These are phyloP conservation scores for Zoanthus gigantus DNA, from an alignment of 92 coral and sea anemone genomes.

Conservation along the genomic window DNA sequence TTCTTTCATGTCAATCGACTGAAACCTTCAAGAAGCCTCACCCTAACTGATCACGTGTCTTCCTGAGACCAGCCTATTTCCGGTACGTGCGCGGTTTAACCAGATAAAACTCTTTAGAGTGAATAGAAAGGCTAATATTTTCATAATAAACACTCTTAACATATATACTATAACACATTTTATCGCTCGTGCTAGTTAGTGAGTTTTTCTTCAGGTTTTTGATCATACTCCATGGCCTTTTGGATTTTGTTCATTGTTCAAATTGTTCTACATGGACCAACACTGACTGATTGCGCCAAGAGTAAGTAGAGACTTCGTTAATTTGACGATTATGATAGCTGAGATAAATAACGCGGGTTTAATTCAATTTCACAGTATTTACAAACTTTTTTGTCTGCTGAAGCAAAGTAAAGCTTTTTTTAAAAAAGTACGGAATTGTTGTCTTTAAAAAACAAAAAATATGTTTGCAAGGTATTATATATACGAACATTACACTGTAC, in stretches of 20 bases:
- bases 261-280: background rate
- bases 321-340: background rate
- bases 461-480: no score
- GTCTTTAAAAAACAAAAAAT: no score
- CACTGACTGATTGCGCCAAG: background rate
- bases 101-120: background rate
- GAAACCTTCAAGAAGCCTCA: background rate
- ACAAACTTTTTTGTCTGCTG: background rate
- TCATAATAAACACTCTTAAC: background rate
- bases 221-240: background rate
- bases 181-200: background rate
- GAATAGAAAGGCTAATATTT: background rate
- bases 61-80: slow-evolving; percentile 16
- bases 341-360: background rate
- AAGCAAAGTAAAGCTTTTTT: background rate
- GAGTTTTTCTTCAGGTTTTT: background rate
- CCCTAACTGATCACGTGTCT: background rate
- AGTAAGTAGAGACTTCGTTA: background rate
- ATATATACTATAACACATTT: background rate
- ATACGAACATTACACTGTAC: no score
- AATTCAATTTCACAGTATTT: background rate
- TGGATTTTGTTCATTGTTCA: background rate
- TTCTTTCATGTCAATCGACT: background rate
- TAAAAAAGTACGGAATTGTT: background rate
- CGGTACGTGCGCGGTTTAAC: background rate